Conservation (phyloP, 2,113 vertebrate genomes). For the Dipodomys stephensi region DNA sequence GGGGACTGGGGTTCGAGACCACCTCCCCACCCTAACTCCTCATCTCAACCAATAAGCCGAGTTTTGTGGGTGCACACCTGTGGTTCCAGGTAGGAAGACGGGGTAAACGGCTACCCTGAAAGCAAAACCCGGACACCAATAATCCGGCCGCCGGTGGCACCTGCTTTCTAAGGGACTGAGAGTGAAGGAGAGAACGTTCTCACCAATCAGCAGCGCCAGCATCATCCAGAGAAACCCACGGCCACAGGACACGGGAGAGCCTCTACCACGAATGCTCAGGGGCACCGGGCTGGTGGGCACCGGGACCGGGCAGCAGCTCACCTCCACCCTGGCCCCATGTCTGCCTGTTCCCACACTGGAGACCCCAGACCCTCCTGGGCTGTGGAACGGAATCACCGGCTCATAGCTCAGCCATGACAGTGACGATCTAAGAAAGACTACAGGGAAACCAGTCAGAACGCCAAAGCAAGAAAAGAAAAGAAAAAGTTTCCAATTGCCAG, state of each 20-base stretch:
- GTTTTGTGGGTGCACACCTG: no score
- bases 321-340: no score
- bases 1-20: no score
- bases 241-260: neutral
- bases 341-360: neutral
- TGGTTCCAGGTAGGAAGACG: no score
- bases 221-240: neutral
- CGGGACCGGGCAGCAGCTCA: no score
- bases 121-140: fast-evolving
- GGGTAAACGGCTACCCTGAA: neutral
- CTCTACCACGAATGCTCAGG: neutral
- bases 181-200: neutral
- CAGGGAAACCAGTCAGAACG: neutral
- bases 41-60: no score
- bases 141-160: neutral
- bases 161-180: neutral
- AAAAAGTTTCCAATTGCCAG: neutral
- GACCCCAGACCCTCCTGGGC: neutral
- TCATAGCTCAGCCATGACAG: neutral
- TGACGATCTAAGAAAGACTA: neutral
- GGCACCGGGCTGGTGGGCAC: no score
- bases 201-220: neutral
- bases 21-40: no score
- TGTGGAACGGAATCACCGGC: neutral
- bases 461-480: neutral